Base-by-base conservation (phyloP, 2,113 vertebrate genomes). In the Sander lucioperca region DNA sequence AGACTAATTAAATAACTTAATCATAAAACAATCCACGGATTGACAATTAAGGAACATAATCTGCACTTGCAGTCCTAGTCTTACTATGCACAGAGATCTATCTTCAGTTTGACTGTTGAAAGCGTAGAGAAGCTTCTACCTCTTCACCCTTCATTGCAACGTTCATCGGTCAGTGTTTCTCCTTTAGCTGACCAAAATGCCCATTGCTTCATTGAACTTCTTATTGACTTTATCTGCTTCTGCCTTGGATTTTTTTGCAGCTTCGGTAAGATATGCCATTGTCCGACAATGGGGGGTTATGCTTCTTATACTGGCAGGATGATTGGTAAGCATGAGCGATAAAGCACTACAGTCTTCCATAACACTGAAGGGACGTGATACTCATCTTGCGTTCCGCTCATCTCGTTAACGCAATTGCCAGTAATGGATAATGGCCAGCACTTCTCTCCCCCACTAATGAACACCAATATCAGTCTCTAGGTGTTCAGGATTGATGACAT, bases 401-500 rank as follows among this genome's bases (percentile, higher is more conserved):
- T 77, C 85, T 90, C 71, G 51, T 93, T 91, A 90, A 86, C 51
- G 6, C 77, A 11, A 59, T 83, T 85, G 88, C 88, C 91, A 88
- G 86, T 93, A 87, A 89, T 79, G 79, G 88, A 79, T 90, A 86
- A 89, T 25, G 74, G 65, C 82, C 74, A 0, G 61, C 2, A 19
- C 74, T 58, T 54, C 74, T 72, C 50, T n/a, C 77, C 54, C 27
- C 54, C 63, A 6, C 83, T 92, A 92, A 93, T 91, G 86, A 88
- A 86, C 77, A 72, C 68, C 81, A 27, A 27, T 87, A 86, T 92
- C 87, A 59, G 67, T 83, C 80, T 88, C 66, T 72, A 75, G 85
- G 84, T 82, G 88, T 68, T 71, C 11, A 75, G 80, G 86, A 93
- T 89, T 83, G 89, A 93, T 92, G 91, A 66, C 80, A 59, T 8